A percentile compares a stretch with the other conserved stretches of the same genome.
These are phyloP conservation scores for Anguilla anguilla DNA, from an alignment of 2,797 vertebrate species.

Conservation along the genomic window DNA sequence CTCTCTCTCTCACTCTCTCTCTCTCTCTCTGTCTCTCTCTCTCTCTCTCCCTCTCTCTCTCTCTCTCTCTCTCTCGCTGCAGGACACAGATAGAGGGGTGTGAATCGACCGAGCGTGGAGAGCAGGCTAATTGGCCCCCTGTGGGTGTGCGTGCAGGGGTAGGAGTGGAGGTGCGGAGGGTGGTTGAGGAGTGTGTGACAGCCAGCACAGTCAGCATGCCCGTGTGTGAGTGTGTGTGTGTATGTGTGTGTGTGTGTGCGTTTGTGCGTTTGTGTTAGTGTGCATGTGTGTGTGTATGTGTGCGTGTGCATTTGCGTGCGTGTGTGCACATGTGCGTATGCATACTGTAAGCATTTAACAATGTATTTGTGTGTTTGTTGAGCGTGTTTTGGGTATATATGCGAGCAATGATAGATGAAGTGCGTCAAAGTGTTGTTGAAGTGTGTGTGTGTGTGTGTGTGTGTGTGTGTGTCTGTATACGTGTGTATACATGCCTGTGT, in stretches of 20 bases:
- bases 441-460: background rate
- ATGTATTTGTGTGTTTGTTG: background rate
- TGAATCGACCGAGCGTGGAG: constrained; percentile 51
- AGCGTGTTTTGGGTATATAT: background rate
- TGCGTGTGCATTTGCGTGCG: background rate
- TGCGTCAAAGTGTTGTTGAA: background rate
- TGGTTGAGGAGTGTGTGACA: background rate
- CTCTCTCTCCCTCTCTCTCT: constrained; percentile 7
- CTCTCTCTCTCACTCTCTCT: no score
- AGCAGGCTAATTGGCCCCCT: constrained; percentile 70
- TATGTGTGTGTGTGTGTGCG: constrained; percentile 3
- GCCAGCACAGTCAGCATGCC: constrained; percentile 8
- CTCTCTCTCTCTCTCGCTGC: background rate
- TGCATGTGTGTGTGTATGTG: background rate
- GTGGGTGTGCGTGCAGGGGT: constrained; percentile 42
- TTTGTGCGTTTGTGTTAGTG: background rate
- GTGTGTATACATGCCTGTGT: background rate
- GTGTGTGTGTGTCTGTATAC: background rate
- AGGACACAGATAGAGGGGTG: constrained; percentile 27
- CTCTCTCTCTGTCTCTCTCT: background rate
- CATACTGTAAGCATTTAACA: background rate
- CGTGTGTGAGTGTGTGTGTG: background rate
- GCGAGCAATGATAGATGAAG: background rate
- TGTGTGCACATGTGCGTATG: background rate
- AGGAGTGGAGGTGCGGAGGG: background rate